Evolutionary conservation across 2,113 vertebrate species (phyloP), one percentile per base, ranked within the genome.

Genomic region (Puma concolor): DNA sequence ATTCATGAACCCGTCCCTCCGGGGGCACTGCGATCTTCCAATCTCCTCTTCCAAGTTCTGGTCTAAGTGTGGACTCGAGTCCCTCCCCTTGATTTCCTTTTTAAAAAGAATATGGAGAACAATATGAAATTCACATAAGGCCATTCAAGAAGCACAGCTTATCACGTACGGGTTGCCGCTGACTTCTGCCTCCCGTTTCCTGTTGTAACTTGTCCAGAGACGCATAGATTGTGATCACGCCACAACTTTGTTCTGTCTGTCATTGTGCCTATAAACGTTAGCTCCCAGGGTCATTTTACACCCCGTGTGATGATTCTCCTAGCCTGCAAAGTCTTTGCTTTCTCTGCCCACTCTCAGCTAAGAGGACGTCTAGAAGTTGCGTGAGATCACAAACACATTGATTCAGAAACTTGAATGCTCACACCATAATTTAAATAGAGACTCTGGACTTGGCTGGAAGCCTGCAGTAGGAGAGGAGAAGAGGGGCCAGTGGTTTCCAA

Each of bases 181-280:
- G 5, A n/a, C 17, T 52, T 27, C 25, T 83, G 31, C 36, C 31
- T 71, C 29, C 41, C 0, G 3, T 25, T 6, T 79, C 44, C 41
- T 80, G 31, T 29, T 2, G 19, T 31, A 52, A 41, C 44, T 48
- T 63, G 41, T 63, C 10, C 8, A 41, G 23, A 50, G 19, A 84
- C 4, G 2, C 0, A 5, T n/a, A 0, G 38, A 23, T 36, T 41
- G 33, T 14, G 19, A 50, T 71, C 16, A 19, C 0, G 0, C 3
- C 13, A 27, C 84, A 36, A 7, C 44, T 57, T 27, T n/a, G 41
- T 54, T 33, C 41, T 4, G 50, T 66, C 77, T 57, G 13, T 64
- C 14, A 1, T 17, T 8, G 33, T 63, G 16, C 13, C n/a, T 77
- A 95, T 19, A 38, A 66, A 67, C 17, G 54, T 67, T 29, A 38